These are phyloP conservation scores for Drosophila prosaltans DNA, from an alignment of 1,140 invertebrate genomes.

Conservation along the genomic window DNA sequence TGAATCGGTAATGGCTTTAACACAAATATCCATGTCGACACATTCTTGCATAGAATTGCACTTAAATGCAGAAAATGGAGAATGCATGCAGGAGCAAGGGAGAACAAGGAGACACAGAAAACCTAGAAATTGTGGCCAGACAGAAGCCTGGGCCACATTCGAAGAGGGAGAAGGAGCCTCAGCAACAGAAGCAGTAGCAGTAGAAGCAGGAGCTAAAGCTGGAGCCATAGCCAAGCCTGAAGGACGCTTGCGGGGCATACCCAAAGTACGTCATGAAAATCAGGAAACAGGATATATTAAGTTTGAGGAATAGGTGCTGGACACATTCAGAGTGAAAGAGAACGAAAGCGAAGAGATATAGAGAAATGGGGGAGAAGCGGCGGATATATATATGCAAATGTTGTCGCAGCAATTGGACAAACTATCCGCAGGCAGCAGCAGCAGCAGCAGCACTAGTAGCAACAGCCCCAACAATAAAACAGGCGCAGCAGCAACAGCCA, in stretches of 20 bases:
- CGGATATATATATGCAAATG: constrained; percentile 54
- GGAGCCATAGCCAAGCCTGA: constrained; percentile 14
- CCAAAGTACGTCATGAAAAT: constrained; percentile 78
- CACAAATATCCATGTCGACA: constrained; percentile 79
- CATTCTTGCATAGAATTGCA: constrained; percentile 80
- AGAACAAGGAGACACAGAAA: constrained; percentile 28
- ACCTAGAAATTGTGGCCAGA: constrained; percentile 65
- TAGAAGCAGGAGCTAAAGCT: background rate
- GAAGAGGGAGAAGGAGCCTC: background rate
- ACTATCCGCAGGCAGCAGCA: constrained; percentile 41
- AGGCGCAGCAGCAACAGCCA: constrained; percentile 41
- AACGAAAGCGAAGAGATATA: background rate
- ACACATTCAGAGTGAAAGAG: constrained; percentile 40
- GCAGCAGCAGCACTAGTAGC: constrained; percentile 10
- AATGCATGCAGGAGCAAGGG: constrained; percentile 8
- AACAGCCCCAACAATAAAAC: constrained; percentile 58
- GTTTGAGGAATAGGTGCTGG: constrained; percentile 74
- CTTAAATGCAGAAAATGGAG: constrained; percentile 79
- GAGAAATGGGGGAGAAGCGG: background rate
- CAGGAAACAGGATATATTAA: constrained; percentile 81
- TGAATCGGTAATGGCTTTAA: constrained; percentile 68
- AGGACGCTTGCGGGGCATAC: constrained; percentile 59
- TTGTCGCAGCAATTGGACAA: constrained; percentile 68
- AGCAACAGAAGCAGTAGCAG: background rate
- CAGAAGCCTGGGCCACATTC: constrained; percentile 1